Percentiles rank a stretch among this genome's conserved stretches.
Evolutionary conservation across 1,140 invertebrate species (phyloP).

Genomic region (Drosophila sechellia): DNA sequence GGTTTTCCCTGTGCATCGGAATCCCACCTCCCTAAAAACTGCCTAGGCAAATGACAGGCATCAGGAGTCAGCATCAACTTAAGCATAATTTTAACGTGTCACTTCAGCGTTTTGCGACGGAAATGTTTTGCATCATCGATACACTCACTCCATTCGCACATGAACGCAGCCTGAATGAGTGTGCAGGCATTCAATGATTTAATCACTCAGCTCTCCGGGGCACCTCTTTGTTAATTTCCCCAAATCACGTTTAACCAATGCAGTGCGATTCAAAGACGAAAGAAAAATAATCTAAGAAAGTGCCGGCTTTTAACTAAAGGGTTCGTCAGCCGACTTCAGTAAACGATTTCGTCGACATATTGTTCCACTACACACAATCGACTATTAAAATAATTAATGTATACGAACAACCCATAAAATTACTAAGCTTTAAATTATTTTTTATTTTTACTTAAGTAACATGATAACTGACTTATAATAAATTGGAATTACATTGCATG

Average conservation of each 20-base stretch:
- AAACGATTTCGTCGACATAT: neutral
- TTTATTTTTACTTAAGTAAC: too few species aligned
- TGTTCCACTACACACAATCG: too few species aligned
- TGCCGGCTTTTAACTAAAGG: slow-evolving; percentile 38
- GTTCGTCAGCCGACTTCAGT: neutral
- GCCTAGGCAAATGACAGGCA: slow-evolving; percentile 58
- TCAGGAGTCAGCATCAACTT: slow-evolving; percentile 48
- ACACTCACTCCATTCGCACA: slow-evolving; percentile 30
- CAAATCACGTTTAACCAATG: slow-evolving; percentile 14
- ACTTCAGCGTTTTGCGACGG: slow-evolving; percentile 76
- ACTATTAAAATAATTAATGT: too few species aligned
- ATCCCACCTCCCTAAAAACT: slow-evolving; percentile 12
- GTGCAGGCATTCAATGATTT: slow-evolving; percentile 60
- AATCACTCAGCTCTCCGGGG: slow-evolving; percentile 52
- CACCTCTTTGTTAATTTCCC: slow-evolving; percentile 35
- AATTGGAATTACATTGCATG: too few species aligned
- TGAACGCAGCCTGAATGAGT: slow-evolving; percentile 13
- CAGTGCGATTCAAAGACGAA: slow-evolving; percentile 1
- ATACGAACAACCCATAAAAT: too few species aligned
- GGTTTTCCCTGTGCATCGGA: neutral
- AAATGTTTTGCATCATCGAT: slow-evolving; percentile 81
- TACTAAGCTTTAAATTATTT: too few species aligned
- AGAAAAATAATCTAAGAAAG: slow-evolving; percentile 68
- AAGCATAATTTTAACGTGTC: slow-evolving; percentile 65
- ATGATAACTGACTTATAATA: too few species aligned